These are phyloP conservation scores for Stictonetta naevosa DNA, from an alignment of 2,113 vertebrate genomes.

Conservation along the genomic window DNA sequence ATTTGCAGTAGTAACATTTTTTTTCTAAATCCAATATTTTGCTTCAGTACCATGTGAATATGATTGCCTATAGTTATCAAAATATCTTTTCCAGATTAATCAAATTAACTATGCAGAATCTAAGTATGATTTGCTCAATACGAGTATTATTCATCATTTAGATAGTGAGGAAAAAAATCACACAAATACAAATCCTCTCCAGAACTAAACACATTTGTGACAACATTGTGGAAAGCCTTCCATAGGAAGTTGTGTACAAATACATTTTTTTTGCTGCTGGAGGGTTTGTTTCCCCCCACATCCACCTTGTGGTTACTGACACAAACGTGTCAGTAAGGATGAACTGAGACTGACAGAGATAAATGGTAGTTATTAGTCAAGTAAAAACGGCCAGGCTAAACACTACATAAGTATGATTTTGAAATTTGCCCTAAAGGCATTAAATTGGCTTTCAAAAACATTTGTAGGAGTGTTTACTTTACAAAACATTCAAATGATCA, in stretches of 20 bases:
- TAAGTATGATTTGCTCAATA: background rate
- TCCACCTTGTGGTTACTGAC: background rate
- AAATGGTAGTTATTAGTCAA: background rate
- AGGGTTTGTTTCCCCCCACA: background rate
- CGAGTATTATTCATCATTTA: background rate
- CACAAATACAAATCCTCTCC: background rate
- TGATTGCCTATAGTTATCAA: background rate
- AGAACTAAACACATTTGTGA: background rate
- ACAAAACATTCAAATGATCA: background rate
- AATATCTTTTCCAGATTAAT: background rate
- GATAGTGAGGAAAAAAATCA: background rate
- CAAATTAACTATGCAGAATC: background rate
- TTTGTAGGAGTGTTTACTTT: background rate
- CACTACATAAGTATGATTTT: background rate
- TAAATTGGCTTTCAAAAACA: background rate
- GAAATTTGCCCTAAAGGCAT: background rate
- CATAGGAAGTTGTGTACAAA: background rate
- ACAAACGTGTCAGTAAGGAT: background rate
- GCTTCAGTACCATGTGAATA: background rate
- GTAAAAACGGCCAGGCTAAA: background rate
- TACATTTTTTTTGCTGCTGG: background rate
- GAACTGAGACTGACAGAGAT: background rate
- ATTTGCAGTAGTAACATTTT: background rate
- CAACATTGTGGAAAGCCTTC: background rate
- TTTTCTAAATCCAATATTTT: background rate